Conservation (phyloP, 2,797 vertebrate genomes). For the Chaetophractus vellerosus region DNA sequence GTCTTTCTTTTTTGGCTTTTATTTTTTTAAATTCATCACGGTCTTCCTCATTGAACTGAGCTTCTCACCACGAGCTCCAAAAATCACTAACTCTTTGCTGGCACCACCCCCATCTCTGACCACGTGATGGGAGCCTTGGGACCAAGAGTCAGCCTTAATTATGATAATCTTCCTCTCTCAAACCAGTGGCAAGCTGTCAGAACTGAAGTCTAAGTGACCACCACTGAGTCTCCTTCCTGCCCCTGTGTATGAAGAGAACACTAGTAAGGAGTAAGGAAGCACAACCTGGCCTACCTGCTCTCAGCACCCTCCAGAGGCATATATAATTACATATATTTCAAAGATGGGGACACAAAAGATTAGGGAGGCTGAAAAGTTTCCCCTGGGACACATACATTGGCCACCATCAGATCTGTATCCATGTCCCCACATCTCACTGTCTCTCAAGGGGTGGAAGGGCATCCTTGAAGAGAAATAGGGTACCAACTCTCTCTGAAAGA, state of each 20-base stretch:
- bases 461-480: background rate
- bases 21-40: background rate
- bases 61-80: background rate
- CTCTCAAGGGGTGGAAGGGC: background rate
- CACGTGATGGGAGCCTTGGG: background rate
- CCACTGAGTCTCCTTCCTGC: accelerated
- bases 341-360: background rate
- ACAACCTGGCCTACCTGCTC: background rate
- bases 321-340: background rate
- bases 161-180: background rate
- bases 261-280: background rate
- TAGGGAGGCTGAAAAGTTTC: background rate
- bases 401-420: background rate
- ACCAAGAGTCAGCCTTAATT: background rate
- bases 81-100: background rate
- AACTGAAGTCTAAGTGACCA: background rate
- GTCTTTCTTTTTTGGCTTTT: background rate
- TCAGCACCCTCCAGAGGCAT: no score
- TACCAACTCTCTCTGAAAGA: background rate
- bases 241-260: background rate
- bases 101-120: background rate
- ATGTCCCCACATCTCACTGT: background rate
- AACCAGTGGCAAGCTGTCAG: accelerated
- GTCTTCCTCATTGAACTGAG: background rate
- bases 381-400: background rate